Evolutionary conservation across 2,113 vertebrate genomes (phyloP), one percentile per base, ranked within the genome.

Genomic region (Pipa parva): DNA sequence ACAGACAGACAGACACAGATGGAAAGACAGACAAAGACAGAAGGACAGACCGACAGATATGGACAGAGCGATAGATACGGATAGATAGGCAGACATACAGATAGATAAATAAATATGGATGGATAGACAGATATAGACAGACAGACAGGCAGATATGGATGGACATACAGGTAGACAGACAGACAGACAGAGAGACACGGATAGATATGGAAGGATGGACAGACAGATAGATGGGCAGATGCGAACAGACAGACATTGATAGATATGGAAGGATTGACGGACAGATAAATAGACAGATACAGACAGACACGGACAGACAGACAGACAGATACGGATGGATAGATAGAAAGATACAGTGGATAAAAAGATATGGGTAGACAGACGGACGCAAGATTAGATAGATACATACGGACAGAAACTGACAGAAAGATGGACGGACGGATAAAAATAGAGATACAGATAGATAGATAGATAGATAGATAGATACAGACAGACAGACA

Each of bases 1-100:
- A n/a, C n/a, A n/a, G 45, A 79, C 58, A 74, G 73, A 76, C 63
- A 59, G 56, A 50, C 59, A 75, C 21, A 39, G 24, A 75, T 75
- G 5, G 21, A 60, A 18, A 17, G 18, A 21, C 10, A n/a, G 7
- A n/a, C 13, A 26, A 37, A 13, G 21, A 8, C 36, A 36, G 21
- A 83, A 76, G 83, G 79, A 83, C 71, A 70, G 63, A 74, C 77
- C 66, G 45, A 64, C 71, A 64, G 69, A 55, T n/a, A 59, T 21
- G 29, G 28, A 50, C 28, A 60, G 73, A 77, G 63, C n/a, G n/a
- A n/a, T n/a, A n/a, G n/a, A n/a, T n/a, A n/a, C n/a, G n/a, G n/a
- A n/a, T n/a, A n/a, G n/a, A 55, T 46, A 20, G 24, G n/a, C 17
- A 51, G 71, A 57, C 52, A 22, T 48, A 54, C 42, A 59, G 52